Conservation (phyloP, 2,797 vertebrate species). For the Dallia pectoralis region DNA sequence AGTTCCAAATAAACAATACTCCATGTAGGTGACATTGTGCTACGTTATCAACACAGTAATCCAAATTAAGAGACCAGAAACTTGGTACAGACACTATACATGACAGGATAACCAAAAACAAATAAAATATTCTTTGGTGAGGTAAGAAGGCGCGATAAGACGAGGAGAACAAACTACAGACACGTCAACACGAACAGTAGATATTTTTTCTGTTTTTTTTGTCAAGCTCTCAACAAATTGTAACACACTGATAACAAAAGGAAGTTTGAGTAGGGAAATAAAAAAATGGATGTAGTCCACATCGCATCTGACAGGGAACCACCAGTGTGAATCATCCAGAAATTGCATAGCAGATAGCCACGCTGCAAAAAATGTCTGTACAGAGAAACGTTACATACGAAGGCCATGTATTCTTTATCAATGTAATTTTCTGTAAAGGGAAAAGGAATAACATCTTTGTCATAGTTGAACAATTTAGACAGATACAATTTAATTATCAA, state of each 20-base stretch:
- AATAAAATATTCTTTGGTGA: background rate
- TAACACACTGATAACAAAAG: background rate
- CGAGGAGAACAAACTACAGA: background rate
- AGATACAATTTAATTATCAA: background rate
- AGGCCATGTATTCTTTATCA: background rate
- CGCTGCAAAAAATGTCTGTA: background rate
- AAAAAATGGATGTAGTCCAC: background rate
- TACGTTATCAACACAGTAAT: background rate
- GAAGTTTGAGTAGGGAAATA: background rate
- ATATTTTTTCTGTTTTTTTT: background rate
- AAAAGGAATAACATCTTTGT: background rate
- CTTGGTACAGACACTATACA: background rate
- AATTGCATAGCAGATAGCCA: conserved; percentile 10
- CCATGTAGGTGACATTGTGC: background rate
- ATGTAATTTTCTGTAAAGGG: conserved; percentile 1
- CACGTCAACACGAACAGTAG: background rate
- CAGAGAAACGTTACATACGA: background rate
- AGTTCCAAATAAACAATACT: conserved; percentile 5
- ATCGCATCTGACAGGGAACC: background rate
- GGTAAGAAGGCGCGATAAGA: background rate
- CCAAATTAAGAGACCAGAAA: background rate
- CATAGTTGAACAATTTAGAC: background rate
- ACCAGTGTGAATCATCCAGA: background rate
- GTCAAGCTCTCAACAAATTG: background rate
- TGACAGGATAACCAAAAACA: background rate